Conservation (phyloP, 2,797 vertebrate species). For the Cyprinodon diabolis region DNA sequence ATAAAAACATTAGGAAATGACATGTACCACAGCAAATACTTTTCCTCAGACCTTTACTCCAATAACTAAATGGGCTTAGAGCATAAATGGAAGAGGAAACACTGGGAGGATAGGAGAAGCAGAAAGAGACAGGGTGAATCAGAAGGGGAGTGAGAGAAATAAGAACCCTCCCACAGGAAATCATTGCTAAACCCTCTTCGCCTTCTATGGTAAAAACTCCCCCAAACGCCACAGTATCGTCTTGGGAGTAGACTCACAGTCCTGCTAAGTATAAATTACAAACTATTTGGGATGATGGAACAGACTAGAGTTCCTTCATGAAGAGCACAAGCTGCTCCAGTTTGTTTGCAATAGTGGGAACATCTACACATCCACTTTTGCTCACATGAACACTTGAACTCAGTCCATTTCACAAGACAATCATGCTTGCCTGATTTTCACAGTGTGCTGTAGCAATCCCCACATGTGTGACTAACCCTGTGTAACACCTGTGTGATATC, state of each 20-base stretch:
- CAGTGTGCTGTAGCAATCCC: conserved; percentile 13
- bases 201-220: conserved; percentile 86
- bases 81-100: conserved; percentile 1
- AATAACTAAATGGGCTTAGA: conserved; percentile 1
- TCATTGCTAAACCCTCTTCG: conserved; percentile 71
- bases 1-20: not conserved
- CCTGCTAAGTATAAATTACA: conserved; percentile 77
- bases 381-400: not conserved
- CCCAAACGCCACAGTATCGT: conserved; percentile 75
- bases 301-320: conserved; percentile 43
- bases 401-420: not conserved
- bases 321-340: conserved; percentile 31
- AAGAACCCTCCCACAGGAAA: conserved; percentile 84
- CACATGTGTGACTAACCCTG: conserved; percentile 24
- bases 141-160: conserved; percentile 67
- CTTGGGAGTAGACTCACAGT: conserved; percentile 76
- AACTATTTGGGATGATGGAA: conserved; percentile 59
- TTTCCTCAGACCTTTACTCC: not conserved
- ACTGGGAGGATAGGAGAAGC: conserved; percentile 11
- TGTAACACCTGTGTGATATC: conserved; percentile 50
- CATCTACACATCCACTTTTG: not conserved
- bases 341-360: conserved; percentile 5
- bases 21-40: not conserved
- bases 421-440: not conserved
- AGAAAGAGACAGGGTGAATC: conserved; percentile 56